A percentile compares a stretch with the other conserved stretches of the same genome.
phyloP scores from a whole-genome alignment of 2,888 invertebrate species.

The Leptopilina drosophilae region DNA sequence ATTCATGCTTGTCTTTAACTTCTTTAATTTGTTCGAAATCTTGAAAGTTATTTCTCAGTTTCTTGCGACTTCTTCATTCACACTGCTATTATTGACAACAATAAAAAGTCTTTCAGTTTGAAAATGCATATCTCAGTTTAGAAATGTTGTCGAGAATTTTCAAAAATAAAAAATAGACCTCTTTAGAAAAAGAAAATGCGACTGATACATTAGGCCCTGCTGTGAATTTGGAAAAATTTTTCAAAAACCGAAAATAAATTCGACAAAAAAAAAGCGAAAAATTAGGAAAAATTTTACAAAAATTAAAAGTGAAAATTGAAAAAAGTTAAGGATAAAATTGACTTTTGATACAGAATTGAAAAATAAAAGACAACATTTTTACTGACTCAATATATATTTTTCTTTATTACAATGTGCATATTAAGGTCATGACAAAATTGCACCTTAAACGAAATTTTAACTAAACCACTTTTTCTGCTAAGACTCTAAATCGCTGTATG shows the following conservation, averaged over 20 bases:
- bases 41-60: conserved; percentile 57
- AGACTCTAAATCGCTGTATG: conserved; percentile 34
- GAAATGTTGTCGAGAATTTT: conserved; percentile 44
- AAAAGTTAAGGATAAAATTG: no score
- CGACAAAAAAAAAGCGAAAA: no score
- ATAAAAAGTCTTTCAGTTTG: conserved; percentile 46
- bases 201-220: no score
- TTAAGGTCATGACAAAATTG: conserved; percentile 40
- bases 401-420: conserved; percentile 45
- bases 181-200: not conserved
- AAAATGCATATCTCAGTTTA: conserved; percentile 47
- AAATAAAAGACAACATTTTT: conserved; percentile 61
- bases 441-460: conserved; percentile 29
- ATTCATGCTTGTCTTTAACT: conserved; percentile 69
- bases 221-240: no score
- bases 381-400: conserved; percentile 51
- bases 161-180: conserved; percentile 28
- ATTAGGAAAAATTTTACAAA: not conserved
- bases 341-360: no score
- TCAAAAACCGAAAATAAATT: not conserved
- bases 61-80: conserved; percentile 63
- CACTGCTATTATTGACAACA: conserved; percentile 58
- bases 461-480: conserved; percentile 34
- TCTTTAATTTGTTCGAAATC: conserved; percentile 59
- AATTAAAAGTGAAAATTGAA: no score